phyloP scores from a whole-genome alignment of 2,113 vertebrate species.

The Pontoporia blainvillei region DNA sequence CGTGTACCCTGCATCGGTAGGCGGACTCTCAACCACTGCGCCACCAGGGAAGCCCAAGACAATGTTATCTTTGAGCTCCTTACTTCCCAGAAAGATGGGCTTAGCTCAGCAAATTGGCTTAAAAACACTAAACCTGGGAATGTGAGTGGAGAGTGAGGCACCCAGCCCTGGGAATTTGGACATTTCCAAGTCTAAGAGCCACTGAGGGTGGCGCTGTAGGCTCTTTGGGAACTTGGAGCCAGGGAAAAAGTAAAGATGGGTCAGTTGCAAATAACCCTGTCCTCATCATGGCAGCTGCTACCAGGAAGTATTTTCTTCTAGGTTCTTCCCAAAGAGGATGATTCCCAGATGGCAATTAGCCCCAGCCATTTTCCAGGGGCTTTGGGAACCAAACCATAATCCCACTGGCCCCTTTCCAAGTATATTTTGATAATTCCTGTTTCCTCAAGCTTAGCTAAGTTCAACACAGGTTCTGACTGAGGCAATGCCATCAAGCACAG shows the following conservation, averaged over 20 bases:
- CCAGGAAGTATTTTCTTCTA: neutral
- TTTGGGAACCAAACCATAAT: too few relatives aligned
- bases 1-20: too few relatives aligned
- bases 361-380: neutral
- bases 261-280: accelerated
- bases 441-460: neutral
- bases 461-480: neutral
- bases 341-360: neutral
- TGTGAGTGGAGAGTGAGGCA: neutral
- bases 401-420: neutral
- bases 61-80: neutral
- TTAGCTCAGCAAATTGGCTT: neutral
- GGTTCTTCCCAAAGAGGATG: neutral
- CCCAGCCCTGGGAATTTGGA: too few relatives aligned
- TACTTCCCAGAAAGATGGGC: neutral
- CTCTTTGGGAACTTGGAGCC: neutral
- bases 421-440: neutral
- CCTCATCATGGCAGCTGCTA: neutral
- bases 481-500: neutral
- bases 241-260: neutral
- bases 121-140: too few relatives aligned
- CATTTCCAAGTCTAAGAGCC: neutral
- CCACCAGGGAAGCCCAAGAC: neutral
- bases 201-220: neutral
- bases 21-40: too few relatives aligned